A percentile compares a stretch with the other conserved stretches of the same genome.
Evolutionary conservation across 2,113 vertebrate genomes (phyloP).

Genomic region (Forbesichthys agassizii): DNA sequence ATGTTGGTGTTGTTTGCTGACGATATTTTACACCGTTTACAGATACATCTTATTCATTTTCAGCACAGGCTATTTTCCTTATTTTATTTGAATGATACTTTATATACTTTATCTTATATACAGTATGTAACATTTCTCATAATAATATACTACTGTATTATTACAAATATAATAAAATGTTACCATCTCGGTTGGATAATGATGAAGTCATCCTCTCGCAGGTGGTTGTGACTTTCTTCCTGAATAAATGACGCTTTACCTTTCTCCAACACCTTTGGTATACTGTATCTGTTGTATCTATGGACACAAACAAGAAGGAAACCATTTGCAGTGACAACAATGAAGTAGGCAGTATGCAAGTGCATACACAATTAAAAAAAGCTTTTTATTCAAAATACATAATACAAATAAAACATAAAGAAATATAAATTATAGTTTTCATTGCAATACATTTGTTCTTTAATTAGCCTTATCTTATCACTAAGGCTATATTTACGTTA

Average conservation of each 20-base stretch:
- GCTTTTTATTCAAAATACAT: too few species aligned
- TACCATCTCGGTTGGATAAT: constrained; percentile 41
- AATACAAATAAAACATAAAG: too few species aligned
- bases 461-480: too few species aligned
- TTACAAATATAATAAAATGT: constrained; percentile 9
- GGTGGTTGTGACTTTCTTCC: constrained; percentile 64
- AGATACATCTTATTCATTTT: too few species aligned
- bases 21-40: neutral
- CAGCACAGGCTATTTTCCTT: too few species aligned
- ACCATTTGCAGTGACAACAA: neutral
- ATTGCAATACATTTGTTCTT: too few species aligned
- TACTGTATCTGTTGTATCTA: constrained; percentile 63
- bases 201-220: constrained; percentile 66
- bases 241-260: constrained; percentile 69
- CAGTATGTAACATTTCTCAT: too few species aligned
- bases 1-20: constrained; percentile 47
- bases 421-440: too few species aligned
- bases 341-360: neutral
- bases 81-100: too few species aligned
- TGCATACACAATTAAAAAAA: neutral
- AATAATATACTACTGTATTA: too few species aligned
- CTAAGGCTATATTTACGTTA: too few species aligned
- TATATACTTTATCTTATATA: too few species aligned
- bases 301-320: constrained; percentile 7
- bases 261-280: constrained; percentile 74